A percentile compares a stretch with the other conserved stretches of the same genome.
phyloP scores from a whole-genome alignment of 2,113 vertebrate genomes.

The Oreochromis tanganicae region DNA sequence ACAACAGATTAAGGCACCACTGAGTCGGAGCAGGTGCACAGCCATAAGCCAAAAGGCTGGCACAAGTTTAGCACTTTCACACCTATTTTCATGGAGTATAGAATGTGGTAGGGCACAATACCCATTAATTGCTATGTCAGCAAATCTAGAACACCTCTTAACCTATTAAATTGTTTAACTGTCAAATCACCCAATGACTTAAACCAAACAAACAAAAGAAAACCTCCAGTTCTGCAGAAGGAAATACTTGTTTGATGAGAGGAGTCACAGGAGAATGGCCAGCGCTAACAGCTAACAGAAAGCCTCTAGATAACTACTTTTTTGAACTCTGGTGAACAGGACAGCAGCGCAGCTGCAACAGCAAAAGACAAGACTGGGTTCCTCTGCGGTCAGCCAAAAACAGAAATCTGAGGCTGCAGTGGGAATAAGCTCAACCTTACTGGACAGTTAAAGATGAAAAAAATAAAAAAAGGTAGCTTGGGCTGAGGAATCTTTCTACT shows the following conservation, averaged over 20 bases:
- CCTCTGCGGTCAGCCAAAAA: neutral
- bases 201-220: neutral
- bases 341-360: neutral
- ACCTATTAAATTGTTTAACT: neutral
- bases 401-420: neutral
- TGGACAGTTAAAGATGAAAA: neutral
- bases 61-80: constrained; percentile 11
- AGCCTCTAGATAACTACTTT: neutral
- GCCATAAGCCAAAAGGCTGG: constrained; percentile 16
- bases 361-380: neutral
- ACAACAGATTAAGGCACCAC: neutral
- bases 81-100: neutral
- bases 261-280: neutral
- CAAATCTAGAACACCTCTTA: neutral
- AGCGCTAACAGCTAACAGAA: neutral
- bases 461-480: neutral
- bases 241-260: neutral
- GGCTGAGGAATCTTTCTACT: neutral
- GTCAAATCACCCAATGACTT: neutral
- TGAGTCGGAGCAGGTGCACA: constrained; percentile 27
- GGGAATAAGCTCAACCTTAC: neutral
- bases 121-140: neutral
- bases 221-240: neutral
- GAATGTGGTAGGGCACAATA: neutral
- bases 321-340: neutral